Conservation (phyloP, 1,140 invertebrate genomes). For the Centruroides vittatus region DNA sequence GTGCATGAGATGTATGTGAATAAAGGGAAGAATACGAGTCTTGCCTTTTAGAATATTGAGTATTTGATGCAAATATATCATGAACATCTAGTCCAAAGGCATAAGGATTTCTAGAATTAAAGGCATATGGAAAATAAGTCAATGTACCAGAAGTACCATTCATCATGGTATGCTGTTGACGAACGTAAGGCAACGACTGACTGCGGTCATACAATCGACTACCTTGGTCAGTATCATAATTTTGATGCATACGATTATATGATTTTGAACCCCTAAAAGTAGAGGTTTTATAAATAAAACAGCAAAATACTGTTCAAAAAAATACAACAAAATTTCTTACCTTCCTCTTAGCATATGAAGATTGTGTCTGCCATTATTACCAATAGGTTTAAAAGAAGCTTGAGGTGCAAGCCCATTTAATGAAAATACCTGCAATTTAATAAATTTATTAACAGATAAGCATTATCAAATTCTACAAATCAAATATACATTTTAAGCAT, state of each 20-base stretch:
- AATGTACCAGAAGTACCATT: neutral
- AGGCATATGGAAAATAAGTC: neutral
- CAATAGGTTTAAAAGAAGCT: conserved; percentile 34
- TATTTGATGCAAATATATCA: neutral
- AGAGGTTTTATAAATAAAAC: neutral
- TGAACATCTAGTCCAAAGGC: neutral
- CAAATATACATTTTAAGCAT: no score
- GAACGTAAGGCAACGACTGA: neutral
- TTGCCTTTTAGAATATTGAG: no score
- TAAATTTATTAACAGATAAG: no score
- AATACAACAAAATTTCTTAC: neutral
- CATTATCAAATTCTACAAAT: no score
- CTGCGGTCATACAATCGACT: neutral
- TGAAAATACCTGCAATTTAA: conserved; percentile 39
- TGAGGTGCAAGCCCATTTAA: conserved; percentile 58
- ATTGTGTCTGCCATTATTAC: conserved; percentile 13
- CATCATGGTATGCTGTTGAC: neutral
- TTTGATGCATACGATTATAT: neutral
- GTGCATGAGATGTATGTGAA: no score
- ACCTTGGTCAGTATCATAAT: neutral
- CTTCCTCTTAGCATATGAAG: conserved; percentile 7
- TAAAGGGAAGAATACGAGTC: no score
- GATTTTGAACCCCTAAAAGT: no score
- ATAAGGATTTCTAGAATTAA: neutral
- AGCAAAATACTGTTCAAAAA: neutral